Evolutionary conservation across 2,797 vertebrate species (phyloP), one percentile per base, ranked within the genome.

Genomic region (Schizothorax lantsangensis): DNA sequence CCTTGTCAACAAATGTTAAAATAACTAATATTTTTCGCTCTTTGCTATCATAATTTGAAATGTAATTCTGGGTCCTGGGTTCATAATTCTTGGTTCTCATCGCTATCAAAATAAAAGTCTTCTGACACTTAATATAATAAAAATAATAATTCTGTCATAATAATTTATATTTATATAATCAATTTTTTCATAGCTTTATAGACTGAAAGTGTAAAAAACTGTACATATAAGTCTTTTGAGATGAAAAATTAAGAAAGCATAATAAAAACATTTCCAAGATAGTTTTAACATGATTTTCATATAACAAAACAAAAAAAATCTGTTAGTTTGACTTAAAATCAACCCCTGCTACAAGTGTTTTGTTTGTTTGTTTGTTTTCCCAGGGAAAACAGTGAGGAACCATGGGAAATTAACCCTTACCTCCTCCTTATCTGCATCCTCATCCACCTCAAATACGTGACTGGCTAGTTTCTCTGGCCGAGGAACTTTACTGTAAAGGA

Each of bases 361-460:
- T 8, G 8, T 57, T 57, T 23, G 21, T 57, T n/a, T 59, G 23
- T 59, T 59, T 66, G 26, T 17, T 49, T 30, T 19, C 4, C 30
- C 45, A 52, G 26, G 6, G 30, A 68, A 52, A 9, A 52, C 79
- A 62, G 10, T 17, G 15, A 54, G 33, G 66, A 30, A 47, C 26
- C 8, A 33, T 86, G 11, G 54, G 52, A 26, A 69, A 57, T 74
- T 43, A 10, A 72, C 5, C 52, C 91, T 93, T 84, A 98, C 98
- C 97, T 99, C 98, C 2, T 99, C 97, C 94, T 99, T 99, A 91
- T 99, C 98, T 78, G 96, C 97, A 81, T 99, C 98, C 95, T 99
- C 98, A 85, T 99, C 98, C 89, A 99, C 97, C 95, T 99, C 98
- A 91, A 99, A 99, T 78, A 99, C 93, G 79, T 99, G 98, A 90